Evolutionary conservation across 35 echinoderm and acorn worm genomes (phyloP).

Genomic region (Apostichopus californicus): DNA sequence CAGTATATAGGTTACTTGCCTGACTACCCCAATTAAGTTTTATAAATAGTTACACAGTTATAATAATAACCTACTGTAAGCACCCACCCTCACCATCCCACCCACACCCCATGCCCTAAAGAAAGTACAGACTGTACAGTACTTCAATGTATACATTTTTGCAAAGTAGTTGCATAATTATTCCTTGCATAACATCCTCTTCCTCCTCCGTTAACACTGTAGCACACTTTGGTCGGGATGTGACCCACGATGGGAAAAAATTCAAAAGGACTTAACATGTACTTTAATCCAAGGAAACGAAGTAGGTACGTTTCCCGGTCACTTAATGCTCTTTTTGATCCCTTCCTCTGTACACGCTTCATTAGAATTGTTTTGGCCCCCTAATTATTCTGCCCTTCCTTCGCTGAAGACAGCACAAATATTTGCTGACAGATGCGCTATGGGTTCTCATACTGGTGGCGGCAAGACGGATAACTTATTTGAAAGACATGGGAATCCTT

Average conservation of each 20-base stretch:
- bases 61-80: no score
- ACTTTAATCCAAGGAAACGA: neutral
- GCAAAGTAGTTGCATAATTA: no score
- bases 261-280: neutral
- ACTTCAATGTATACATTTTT: no score
- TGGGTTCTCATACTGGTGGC: neutral
- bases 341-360: conserved; percentile 30
- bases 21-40: no score
- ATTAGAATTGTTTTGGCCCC: conserved; percentile 26
- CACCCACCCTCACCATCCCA: no score
- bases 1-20: no score
- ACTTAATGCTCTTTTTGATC: neutral
- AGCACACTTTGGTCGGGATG: no score
- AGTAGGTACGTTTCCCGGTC: neutral
- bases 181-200: no score
- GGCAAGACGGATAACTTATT: neutral
- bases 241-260: neutral
- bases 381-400: conserved; percentile 17
- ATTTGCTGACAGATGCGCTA: conserved; percentile 22
- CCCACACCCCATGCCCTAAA: no score
- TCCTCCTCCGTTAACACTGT: no score
- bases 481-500: conserved; percentile 31
- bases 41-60: no score
- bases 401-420: conserved; percentile 4
- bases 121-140: no score